Evolutionary conservation across 2,797 vertebrate genomes (phyloP).

Genomic region (Myripristis murdjan): DNA sequence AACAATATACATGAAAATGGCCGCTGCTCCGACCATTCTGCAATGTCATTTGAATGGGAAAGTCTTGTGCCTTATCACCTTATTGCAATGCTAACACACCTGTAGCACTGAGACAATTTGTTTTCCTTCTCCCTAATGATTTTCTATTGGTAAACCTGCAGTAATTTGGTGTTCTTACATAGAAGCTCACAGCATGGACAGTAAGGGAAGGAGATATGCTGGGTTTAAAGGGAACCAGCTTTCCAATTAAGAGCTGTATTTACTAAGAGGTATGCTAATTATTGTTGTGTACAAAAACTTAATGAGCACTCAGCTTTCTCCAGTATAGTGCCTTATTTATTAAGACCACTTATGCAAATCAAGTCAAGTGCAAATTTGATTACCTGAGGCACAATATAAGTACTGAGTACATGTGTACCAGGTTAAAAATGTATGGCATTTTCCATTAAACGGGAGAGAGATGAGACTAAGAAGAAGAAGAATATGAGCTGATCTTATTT

Average conservation of each 20-base stretch:
- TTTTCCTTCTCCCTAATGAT: neutral
- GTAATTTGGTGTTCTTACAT: too few relatives aligned
- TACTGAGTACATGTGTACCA: too few relatives aligned
- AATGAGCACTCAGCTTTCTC: conserved; percentile 31
- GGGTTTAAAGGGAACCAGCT: neutral
- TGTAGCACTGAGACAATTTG: neutral
- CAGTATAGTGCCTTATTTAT: conserved; percentile 34
- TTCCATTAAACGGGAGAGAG: too few relatives aligned
- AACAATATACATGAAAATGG: too few relatives aligned
- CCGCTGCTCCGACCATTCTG: too few relatives aligned
- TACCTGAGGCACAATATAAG: conserved; percentile 33
- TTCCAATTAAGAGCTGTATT: conserved; percentile 9
- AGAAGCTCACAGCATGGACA: neutral
- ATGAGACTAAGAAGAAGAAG: too few relatives aligned
- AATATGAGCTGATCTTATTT: too few relatives aligned
- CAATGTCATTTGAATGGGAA: too few relatives aligned
- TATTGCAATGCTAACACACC: neutral
- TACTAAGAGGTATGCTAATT: conserved; percentile 27
- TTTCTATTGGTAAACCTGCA: too few relatives aligned
- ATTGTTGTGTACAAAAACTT: conserved; percentile 5
- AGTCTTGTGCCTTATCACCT: too few relatives aligned
- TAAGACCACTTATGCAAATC: conserved; percentile 47
- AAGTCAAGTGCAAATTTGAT: conserved; percentile 36
- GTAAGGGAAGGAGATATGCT: neutral
- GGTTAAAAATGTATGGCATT: conserved; percentile 18